Base-by-base conservation (phyloP, 2,888 invertebrate species). In the Drosophila borealis region DNA sequence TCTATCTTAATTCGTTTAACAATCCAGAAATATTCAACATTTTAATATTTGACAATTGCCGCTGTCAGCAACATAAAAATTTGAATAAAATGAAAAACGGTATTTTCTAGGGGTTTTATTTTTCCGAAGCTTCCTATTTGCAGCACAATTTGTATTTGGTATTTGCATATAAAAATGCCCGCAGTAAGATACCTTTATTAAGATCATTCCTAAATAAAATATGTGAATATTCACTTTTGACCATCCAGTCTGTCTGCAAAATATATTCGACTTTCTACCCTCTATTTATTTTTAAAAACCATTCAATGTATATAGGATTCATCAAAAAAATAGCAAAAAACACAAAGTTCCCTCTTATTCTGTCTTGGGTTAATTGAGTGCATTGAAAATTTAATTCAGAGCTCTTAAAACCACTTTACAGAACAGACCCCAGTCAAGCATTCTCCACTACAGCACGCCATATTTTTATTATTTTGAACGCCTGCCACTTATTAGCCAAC, bases 401-500 rank as follows among this genome's bases (percentile, higher is more conserved):
- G 34, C 42, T 11, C 11, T 71, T 61, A 29, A 55, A 42, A n/a
- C 6, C 42, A 34, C 21, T 54, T 44, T 21, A n/a, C 6, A 44
- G 42, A 2, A 4, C 34, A 21, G n/a, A 11, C n/a, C n/a, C n/a
- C 19, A 33, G 4, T 54, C 53, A 54, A 19, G 42, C n/a, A 33
- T 19, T 17, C 17, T 33, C 21, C 34, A 6, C 34, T 21, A 14
- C 19, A 44, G 42, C 17, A 42, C 21, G 45, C 25, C 14, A 45
- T 29, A 14, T 55, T 65, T 54, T 29, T 19, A 11, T 29, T 13
- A 36, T 33, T 53, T n/a, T 37, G 19, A 37, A n/a, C 21, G 55
- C 49, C 55, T 69, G 69, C 57, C 71, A 71, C 36, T 72, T 50
- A 53, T 44, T 55, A 41, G 50, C 36, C 36, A 33, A 64, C 19